Evolutionary conservation across 2,797 vertebrate genomes (phyloP).

Genomic region (Cyclopterus lumpus): DNA sequence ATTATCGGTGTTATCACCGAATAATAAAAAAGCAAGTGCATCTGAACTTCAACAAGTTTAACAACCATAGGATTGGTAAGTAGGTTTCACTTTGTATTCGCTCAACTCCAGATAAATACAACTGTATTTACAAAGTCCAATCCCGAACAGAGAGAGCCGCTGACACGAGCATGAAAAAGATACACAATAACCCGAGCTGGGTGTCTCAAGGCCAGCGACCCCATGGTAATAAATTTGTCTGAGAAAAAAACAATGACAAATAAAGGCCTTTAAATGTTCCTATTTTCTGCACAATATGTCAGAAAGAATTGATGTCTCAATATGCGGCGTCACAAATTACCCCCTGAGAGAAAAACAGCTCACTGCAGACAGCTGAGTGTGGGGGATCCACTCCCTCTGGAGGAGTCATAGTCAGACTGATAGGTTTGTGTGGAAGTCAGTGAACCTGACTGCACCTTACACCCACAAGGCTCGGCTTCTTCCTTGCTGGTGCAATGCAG

Average conservation of each 20-base stretch:
- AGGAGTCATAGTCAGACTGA: conserved; percentile 67
- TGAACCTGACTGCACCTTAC: conserved; percentile 60
- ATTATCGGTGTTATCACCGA: conserved; percentile 38
- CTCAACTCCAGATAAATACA: conserved; percentile 5
- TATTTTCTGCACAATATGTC: conserved; percentile 71
- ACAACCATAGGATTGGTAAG: conserved; percentile 2
- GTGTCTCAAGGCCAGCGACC: conserved; percentile 61
- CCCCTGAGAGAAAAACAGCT: conserved; percentile 72
- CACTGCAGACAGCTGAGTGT: conserved; percentile 56
- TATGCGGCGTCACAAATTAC: conserved; percentile 72
- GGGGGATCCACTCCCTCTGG: conserved; percentile 62
- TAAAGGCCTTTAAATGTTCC: conserved; percentile 78
- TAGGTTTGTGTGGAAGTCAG: conserved; percentile 60
- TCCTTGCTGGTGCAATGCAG: conserved; percentile 56
- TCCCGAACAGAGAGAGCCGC: conserved; percentile 1
- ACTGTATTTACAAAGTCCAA: conserved; percentile 33
- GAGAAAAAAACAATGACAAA: conserved; percentile 75
- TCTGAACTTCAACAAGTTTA: conserved; percentile 18
- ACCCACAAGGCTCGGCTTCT: conserved; percentile 48
- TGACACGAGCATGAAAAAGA: conserved; percentile 42
- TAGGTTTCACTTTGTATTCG: not conserved
- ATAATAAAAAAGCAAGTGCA: conserved; percentile 30
- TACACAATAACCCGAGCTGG: conserved; percentile 39
- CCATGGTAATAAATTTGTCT: conserved; percentile 67
- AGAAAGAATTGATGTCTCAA: conserved; percentile 76